Evolutionary conservation across 2,888 invertebrate species (phyloP).

Genomic region (Uloborus plumipes): DNA sequence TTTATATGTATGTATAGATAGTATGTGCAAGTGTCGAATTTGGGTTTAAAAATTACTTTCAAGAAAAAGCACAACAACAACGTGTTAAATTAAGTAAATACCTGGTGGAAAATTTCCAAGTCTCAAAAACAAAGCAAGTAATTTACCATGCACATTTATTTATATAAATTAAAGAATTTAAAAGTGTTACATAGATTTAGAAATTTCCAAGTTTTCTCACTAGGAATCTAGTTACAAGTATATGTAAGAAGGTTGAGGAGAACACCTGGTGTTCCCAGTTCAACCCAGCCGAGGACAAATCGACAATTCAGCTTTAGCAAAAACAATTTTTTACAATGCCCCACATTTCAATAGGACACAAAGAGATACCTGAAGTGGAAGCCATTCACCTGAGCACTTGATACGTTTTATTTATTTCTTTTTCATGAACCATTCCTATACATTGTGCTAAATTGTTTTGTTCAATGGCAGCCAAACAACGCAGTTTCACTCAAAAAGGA

Average conservation of each 20-base stretch:
- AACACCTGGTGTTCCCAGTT: constrained; percentile 37
- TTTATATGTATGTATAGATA: constrained; percentile 21
- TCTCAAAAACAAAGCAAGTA: constrained; percentile 21
- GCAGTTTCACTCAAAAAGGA: background rate
- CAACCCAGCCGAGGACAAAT: constrained; percentile 26
- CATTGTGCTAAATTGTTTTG: constrained; percentile 46
- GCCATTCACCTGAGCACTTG: constrained; percentile 63
- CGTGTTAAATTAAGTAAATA: background rate
- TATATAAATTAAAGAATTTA: constrained; percentile 60
- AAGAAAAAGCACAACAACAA: constrained; percentile 32
- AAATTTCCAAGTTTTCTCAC: constrained; percentile 60
- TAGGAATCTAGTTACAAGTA: constrained; percentile 43
- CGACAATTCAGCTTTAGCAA: constrained; percentile 35
- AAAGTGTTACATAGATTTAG: constrained; percentile 55
- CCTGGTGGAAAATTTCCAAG: constrained; percentile 11
- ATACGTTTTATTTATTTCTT: constrained; percentile 33
- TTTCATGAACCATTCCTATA: constrained; percentile 44
- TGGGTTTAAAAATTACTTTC: constrained; percentile 14
- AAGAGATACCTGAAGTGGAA: constrained; percentile 53
- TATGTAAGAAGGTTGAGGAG: constrained; percentile 48
- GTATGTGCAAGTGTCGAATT: constrained; percentile 34
- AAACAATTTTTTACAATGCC: constrained; percentile 12
- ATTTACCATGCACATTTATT: constrained; percentile 52
- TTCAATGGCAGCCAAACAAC: constrained; percentile 9
- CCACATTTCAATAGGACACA: background rate